Percentiles rank a stretch among this genome's conserved stretches.
These are phyloP conservation scores for Colossoma macropomum DNA, from an alignment of 2,113 vertebrate genomes.

Conservation along the genomic window DNA sequence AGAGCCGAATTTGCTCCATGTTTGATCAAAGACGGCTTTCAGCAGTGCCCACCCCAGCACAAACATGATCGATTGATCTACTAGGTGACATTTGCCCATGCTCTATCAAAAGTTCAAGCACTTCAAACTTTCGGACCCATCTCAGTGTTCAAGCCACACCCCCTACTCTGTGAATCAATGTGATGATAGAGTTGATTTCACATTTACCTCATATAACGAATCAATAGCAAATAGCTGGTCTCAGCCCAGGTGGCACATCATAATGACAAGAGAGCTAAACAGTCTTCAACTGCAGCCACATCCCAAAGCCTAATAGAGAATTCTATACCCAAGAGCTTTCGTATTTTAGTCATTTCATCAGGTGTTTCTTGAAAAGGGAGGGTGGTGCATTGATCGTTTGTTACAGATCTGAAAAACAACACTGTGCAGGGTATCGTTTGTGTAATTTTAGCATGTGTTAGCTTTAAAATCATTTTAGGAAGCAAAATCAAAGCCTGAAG, in stretches of 20 bases:
- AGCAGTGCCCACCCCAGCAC: neutral
- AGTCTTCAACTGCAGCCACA: neutral
- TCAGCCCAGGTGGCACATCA: neutral
- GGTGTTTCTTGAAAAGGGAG: no score
- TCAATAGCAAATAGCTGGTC: neutral
- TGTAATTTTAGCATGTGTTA: neutral
- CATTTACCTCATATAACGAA: neutral
- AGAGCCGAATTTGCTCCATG: no score
- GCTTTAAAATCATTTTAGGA: neutral
- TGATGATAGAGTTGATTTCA: neutral
- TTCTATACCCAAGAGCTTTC: neutral
- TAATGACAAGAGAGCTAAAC: neutral
- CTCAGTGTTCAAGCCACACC: neutral
- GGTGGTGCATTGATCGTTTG: no score
- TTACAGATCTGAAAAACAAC: neutral
- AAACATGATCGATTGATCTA: neutral
- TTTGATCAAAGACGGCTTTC: neutral
- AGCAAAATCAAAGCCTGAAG: no score
- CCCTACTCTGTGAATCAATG: neutral
- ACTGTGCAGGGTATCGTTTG: neutral
- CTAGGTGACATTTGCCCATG: neutral
- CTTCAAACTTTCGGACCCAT: neutral
- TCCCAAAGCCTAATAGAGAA: neutral
- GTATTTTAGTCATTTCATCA: no score
- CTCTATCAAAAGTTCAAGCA: constrained; percentile 2